phyloP scores from a whole-genome alignment of 2,113 vertebrate species.

The Stigmatopora nigra region DNA sequence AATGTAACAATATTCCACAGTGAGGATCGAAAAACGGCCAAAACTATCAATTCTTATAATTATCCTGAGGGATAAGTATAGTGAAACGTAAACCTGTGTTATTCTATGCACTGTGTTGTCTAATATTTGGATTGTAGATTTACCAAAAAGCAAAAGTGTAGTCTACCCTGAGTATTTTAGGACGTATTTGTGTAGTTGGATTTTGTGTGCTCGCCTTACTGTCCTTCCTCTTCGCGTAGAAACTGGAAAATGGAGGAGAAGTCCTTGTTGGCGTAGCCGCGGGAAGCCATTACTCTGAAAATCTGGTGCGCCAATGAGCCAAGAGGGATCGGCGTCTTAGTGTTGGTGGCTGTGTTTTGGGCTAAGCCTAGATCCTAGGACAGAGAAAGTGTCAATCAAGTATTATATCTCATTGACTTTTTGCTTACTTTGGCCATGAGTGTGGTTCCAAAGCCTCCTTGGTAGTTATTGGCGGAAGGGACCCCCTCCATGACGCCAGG shows the following conservation, averaged over 20 bases:
- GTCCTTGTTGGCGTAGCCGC: slow-evolving; percentile 92
- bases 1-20: slow-evolving; percentile 27
- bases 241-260: slow-evolving; percentile 98
- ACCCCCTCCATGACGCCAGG: slow-evolving; percentile 98
- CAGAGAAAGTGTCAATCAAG: not conserved
- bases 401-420: not conserved
- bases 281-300: slow-evolving; percentile 91
- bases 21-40: slow-evolving; percentile 6
- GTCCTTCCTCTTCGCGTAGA: slow-evolving; percentile 88
- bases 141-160: slow-evolving; percentile 38
- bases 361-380: slow-evolving; percentile 91
- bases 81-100: slow-evolving; percentile 16
- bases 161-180: slow-evolving; percentile 52
- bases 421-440: slow-evolving; percentile 85
- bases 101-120: slow-evolving; percentile 12
- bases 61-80: slow-evolving; percentile 16
- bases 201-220: slow-evolving; percentile 53
- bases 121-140: slow-evolving; percentile 39
- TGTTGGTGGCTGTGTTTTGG: slow-evolving; percentile 89
- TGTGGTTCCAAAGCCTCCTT: slow-evolving; percentile 90
- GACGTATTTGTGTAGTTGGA: slow-evolving; percentile 21
- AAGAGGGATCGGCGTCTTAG: slow-evolving; percentile 83
- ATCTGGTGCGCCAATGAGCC: slow-evolving; percentile 93
- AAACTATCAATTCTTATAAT: slow-evolving; percentile 19
- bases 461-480: slow-evolving; percentile 92